These are phyloP conservation scores for Haliaeetus leucogaster DNA, from an alignment of 2,113 vertebrate species.

Conservation along the genomic window DNA sequence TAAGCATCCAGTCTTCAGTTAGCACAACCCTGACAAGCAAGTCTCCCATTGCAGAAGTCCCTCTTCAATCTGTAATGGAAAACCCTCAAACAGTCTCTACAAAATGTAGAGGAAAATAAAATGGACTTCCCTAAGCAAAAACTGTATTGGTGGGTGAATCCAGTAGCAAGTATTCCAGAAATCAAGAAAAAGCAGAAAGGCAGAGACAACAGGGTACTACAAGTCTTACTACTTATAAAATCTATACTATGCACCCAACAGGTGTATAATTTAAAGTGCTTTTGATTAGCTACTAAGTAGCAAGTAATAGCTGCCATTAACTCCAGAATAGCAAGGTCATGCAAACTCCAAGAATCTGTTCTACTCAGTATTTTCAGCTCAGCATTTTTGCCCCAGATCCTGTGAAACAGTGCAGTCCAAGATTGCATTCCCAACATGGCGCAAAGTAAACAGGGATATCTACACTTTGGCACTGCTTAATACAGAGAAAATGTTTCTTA, in stretches of 20 bases:
- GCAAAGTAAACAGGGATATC: fast-evolving
- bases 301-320: slow-evolving; percentile 34
- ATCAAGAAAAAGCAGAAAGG: not conserved
- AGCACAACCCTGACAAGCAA: not conserved
- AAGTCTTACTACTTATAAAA: not conserved
- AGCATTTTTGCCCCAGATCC: not conserved
- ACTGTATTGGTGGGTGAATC: not conserved
- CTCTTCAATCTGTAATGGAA: not conserved
- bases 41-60: not conserved
- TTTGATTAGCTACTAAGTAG: slow-evolving; percentile 17
- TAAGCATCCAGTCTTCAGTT: not conserved
- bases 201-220: not conserved
- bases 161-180: not conserved
- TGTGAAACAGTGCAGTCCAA: not conserved
- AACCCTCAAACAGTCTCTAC: not conserved
- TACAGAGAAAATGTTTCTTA: not conserved
- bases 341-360: not conserved
- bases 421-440: not conserved
- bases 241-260: not conserved
- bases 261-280: not conserved
- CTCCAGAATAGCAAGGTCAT: not conserved
- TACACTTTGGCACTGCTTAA: not conserved
- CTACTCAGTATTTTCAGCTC: not conserved
- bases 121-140: not conserved
- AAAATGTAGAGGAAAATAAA: not conserved